These are phyloP conservation scores for Agonopterix subpropinquella DNA, from an alignment of 2,888 invertebrate species.

Conservation along the genomic window DNA sequence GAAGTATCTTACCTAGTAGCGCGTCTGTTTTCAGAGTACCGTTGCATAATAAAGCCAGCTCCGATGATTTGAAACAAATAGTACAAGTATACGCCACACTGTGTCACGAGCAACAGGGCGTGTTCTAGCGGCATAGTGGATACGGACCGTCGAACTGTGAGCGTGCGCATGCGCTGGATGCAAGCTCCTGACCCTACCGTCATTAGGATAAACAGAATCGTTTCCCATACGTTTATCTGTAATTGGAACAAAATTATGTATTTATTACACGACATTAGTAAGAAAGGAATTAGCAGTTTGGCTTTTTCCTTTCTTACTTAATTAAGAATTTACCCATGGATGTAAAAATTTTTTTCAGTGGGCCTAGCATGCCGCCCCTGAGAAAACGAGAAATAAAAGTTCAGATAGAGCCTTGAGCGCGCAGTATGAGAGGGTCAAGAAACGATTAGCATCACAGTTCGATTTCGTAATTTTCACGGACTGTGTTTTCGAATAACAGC, in stretches of 20 bases:
- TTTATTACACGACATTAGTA: no score
- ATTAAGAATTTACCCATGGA: no score
- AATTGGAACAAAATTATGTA: neutral
- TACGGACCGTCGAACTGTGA: constrained; percentile 47
- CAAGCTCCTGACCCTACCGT: constrained; percentile 57
- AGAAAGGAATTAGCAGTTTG: no score
- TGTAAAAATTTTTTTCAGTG: no score
- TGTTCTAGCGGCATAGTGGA: constrained; percentile 77
- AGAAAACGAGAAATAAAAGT: no score
- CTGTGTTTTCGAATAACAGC: no score
- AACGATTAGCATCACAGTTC: no score
- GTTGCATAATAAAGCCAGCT: constrained; percentile 74
- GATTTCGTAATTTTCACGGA: no score
- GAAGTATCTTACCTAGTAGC: constrained; percentile 48
- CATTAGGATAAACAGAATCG: constrained; percentile 59
- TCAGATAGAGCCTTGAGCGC: no score
- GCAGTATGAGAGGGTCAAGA: no score
- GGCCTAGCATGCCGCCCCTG: no score
- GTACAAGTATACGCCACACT: constrained; percentile 87
- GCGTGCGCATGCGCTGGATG: constrained; percentile 55
- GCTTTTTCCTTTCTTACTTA: no score
- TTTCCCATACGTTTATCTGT: constrained; percentile 76
- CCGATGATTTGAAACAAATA: constrained; percentile 86
- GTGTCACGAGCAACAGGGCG: constrained; percentile 84
- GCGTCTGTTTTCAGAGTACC: constrained; percentile 46